Evolutionary conservation across 35 echinoderm and acorn worm genomes (phyloP).

Genomic region (Anneissia japonica): DNA sequence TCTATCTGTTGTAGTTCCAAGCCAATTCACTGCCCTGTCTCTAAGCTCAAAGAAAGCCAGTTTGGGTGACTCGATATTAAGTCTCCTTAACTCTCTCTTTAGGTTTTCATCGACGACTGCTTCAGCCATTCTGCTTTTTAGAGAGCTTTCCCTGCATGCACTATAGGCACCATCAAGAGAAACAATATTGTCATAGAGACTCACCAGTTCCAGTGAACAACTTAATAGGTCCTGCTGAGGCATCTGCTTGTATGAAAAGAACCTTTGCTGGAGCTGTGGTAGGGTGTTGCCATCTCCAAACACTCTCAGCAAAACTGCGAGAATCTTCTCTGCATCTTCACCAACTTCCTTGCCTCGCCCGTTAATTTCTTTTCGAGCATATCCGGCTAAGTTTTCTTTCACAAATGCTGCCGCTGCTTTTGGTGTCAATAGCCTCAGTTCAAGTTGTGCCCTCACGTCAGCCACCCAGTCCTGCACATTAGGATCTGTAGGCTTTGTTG

Average conservation of each 20-base stretch:
- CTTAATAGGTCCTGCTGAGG: slow-evolving; percentile 22
- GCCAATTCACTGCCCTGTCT: slow-evolving; percentile 13
- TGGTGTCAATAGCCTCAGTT: not conserved
- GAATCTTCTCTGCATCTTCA: slow-evolving; percentile 28
- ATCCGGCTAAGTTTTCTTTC: slow-evolving; percentile 42
- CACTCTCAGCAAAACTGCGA: slow-evolving; percentile 42
- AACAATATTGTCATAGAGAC: slow-evolving; percentile 45
- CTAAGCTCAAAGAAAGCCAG: slow-evolving; percentile 50
- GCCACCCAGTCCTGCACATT: slow-evolving; percentile 47
- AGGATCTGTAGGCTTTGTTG: slow-evolving; percentile 11
- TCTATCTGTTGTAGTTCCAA: not conserved
- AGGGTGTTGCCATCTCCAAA: slow-evolving; percentile 68
- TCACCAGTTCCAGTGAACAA: slow-evolving; percentile 38
- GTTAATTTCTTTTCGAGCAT: slow-evolving; percentile 44
- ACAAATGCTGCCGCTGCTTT: slow-evolving; percentile 32
- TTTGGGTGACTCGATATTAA: slow-evolving; percentile 21
- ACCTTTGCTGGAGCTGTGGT: slow-evolving; percentile 54
- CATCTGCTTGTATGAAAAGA: slow-evolving; percentile 43
- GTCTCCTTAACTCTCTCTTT: slow-evolving; percentile 31
- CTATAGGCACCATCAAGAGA: slow-evolving; percentile 2
- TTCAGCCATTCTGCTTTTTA: slow-evolving; percentile 53
- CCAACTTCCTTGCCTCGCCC: slow-evolving; percentile 15
- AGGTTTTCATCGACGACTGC: slow-evolving; percentile 47
- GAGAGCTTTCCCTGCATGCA: slow-evolving; percentile 9
- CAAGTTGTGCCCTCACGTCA: slow-evolving; percentile 37